Base-by-base conservation (phyloP, 2,113 vertebrate genomes). In the Equus quagga region DNA sequence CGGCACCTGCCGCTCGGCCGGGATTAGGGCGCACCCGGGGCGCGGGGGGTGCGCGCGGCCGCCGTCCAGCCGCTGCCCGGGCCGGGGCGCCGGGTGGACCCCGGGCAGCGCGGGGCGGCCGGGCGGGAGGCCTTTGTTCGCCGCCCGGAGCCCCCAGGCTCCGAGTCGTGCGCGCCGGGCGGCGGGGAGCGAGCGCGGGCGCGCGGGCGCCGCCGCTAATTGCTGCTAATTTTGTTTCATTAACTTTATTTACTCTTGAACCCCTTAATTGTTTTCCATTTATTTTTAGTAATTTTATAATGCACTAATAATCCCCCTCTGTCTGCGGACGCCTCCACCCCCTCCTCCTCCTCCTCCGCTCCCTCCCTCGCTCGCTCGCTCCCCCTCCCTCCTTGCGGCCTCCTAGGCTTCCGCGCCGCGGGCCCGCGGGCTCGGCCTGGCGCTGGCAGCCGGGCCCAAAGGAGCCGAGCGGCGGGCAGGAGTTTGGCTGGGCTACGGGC, bases 171-270 rank as follows among this genome's bases (percentile, higher is more conserved):
- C 89, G 73, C 64, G 87, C 95, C 4, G 87, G 96, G 89, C 98
- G 95, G 97, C 92, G 67, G 76, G 75, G 65, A 96, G 94, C 58
- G 17, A 94, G 96, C 65, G 26, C 70, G 92, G 78, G 79, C 72
- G 54, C 94, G 75, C 88, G 76, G 60, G 96, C 36, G 96, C 95
- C 90, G 19, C 65, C 67, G 94, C 93, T 98, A 99, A 98, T 98
- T 98, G 98, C 97, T 97, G 97, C 94, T 99, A 98, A 99, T 99
- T 98, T 99, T 98, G 98, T 98, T 98, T 98, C 98, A 98, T 99
- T 99, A 98, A 98, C 98, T 99, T 98, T 97, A 98, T 99, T 99
- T 98, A 98, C 98, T 99, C 97, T 99, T 98, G 98, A 98, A 98
- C 96, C 96, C 95, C 88, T 97, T 98, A 98, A 98, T 98, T 97